These are phyloP conservation scores for Pan troglodytes DNA, from an alignment of 2,113 vertebrate genomes.

Conservation along the genomic window NHGRI_mPanTro3-v2.1_pri NC_072409.2:4287501-4288000, in stretches of 20 bases:
- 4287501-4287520: background rate
- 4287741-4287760: fast-evolving
- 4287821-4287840: background rate
- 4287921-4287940: background rate
- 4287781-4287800: too few species aligned
- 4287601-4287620: background rate
- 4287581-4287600: background rate
- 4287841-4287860: background rate
- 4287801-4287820: background rate
- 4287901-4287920: background rate
- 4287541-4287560: background rate
- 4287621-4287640: background rate
- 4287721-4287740: background rate
- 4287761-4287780: fast-evolving
- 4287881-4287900: background rate
- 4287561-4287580: background rate
- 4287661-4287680: background rate
- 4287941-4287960: fast-evolving
- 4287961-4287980: background rate
- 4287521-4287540: background rate
- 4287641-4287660: background rate
- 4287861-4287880: background rate
- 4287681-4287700: background rate
- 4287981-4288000: background rate
- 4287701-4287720: background rate